These are phyloP conservation scores for Drosophila punjabiensis DNA, from an alignment of 1,140 invertebrate species.

Conservation along the genomic window DNA sequence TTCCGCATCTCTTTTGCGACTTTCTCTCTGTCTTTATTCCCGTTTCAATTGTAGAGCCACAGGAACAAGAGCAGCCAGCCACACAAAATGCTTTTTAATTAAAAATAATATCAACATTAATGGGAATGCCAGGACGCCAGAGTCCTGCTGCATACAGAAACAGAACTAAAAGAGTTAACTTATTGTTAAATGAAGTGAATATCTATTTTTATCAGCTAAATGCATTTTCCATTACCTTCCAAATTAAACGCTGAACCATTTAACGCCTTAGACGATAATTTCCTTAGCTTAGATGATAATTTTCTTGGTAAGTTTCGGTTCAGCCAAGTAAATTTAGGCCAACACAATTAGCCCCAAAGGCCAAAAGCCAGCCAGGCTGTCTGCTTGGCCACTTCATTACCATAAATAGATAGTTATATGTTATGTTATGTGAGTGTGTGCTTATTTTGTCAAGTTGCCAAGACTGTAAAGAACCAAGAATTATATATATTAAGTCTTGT, in stretches of 20 bases:
- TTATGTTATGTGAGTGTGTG: conserved; percentile 11
- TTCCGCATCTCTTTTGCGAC: conserved; percentile 10
- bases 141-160: not conserved
- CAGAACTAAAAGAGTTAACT: conserved; percentile 9
- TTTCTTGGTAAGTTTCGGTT: conserved; percentile 26
- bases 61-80: conserved; percentile 37
- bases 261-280: conserved; percentile 1
- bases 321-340: conserved; percentile 33
- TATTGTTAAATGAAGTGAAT: conserved; percentile 20
- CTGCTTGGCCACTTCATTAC: conserved; percentile 34
- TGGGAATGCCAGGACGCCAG: conserved; percentile 28
- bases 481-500: conserved; percentile 1
- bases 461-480: conserved; percentile 19
- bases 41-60: conserved; percentile 2
- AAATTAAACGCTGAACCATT: not conserved
- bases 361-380: conserved; percentile 30
- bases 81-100: conserved; percentile 70
- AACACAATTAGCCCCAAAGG: conserved; percentile 49
- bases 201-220: conserved; percentile 18
- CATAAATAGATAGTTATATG: conserved; percentile 33
- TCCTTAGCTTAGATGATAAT: conserved; percentile 1
- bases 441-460: conserved; percentile 45
- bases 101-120: conserved; percentile 76
- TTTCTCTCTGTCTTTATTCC: conserved; percentile 5
- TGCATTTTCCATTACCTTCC: conserved; percentile 19